phyloP scores from a whole-genome alignment of 2,888 invertebrate genomes.

The Thecocarcelia acutangulata region DNA sequence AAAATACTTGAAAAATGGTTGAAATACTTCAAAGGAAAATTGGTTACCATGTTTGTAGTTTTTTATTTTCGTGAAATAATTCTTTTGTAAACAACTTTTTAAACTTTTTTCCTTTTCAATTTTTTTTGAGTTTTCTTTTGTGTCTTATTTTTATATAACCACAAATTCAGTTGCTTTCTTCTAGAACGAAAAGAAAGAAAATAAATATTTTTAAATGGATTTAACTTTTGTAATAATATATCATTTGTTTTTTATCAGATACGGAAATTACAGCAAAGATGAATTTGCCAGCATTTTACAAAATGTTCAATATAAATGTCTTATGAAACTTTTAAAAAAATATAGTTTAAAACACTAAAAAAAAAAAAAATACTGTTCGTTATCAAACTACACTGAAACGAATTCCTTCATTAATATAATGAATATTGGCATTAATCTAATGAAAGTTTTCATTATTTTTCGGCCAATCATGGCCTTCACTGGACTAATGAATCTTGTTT shows the following conservation, averaged over 20 bases:
- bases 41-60: constrained; percentile 26
- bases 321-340: too few relatives aligned
- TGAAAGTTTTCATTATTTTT: too few relatives aligned
- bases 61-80: not conserved
- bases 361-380: too few relatives aligned
- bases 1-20: constrained; percentile 11
- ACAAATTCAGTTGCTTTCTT: constrained; percentile 14
- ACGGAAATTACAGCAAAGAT: too few relatives aligned
- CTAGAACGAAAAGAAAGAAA: not conserved
- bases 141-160: constrained; percentile 21
- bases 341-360: too few relatives aligned
- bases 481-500: too few relatives aligned
- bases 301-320: too few relatives aligned
- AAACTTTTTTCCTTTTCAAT: not conserved
- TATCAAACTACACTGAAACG: too few relatives aligned
- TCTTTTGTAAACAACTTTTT: constrained; percentile 2
- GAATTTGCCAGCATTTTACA: too few relatives aligned
- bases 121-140: not conserved
- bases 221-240: not conserved
- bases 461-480: too few relatives aligned
- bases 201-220: not conserved
- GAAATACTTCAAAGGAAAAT: constrained; percentile 40
- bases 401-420: too few relatives aligned
- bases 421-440: too few relatives aligned
- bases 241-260: not conserved